Evolutionary conservation across 2,113 vertebrate species (phyloP).

Genomic region (Madoqua kirkii): DNA sequence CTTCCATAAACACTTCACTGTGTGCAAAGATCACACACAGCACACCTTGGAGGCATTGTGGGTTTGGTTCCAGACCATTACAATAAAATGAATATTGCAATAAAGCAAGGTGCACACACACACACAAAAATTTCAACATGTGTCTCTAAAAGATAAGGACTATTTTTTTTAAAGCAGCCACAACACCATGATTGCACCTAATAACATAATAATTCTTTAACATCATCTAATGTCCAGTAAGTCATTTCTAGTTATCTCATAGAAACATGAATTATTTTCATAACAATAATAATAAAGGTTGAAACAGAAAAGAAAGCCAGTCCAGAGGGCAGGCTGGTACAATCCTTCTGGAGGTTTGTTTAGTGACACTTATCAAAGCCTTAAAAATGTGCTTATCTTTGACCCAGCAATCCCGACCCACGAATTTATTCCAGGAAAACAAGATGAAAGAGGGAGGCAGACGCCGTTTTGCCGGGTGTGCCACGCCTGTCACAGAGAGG

Average conservation of each 20-base stretch:
- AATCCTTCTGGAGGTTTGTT: constrained; percentile 23
- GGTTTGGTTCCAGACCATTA: background rate
- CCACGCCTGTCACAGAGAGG: background rate
- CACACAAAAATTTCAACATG: background rate
- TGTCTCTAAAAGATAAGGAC: constrained; percentile 41
- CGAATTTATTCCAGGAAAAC: constrained; percentile 15
- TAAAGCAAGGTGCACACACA: background rate
- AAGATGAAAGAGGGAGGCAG: background rate
- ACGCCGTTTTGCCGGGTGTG: background rate
- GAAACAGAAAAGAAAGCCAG: background rate
- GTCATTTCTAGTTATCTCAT: constrained; percentile 30
- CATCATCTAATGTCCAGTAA: background rate
- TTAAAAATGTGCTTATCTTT: constrained; percentile 39
- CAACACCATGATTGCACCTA: background rate
- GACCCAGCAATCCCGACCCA: background rate
- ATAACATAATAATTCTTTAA: background rate
- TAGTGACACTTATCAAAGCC: constrained; percentile 36
- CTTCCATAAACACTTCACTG: constrained; percentile 13
- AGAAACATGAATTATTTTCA: constrained; percentile 46
- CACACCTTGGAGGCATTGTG: background rate
- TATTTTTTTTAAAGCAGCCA: background rate
- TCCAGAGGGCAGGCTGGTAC: background rate
- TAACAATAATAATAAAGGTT: constrained; percentile 6
- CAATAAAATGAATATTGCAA: background rate
- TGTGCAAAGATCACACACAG: background rate